phyloP scores from a whole-genome alignment of 2,797 vertebrate genomes.

The Oceanodroma leucorhoa region DNA sequence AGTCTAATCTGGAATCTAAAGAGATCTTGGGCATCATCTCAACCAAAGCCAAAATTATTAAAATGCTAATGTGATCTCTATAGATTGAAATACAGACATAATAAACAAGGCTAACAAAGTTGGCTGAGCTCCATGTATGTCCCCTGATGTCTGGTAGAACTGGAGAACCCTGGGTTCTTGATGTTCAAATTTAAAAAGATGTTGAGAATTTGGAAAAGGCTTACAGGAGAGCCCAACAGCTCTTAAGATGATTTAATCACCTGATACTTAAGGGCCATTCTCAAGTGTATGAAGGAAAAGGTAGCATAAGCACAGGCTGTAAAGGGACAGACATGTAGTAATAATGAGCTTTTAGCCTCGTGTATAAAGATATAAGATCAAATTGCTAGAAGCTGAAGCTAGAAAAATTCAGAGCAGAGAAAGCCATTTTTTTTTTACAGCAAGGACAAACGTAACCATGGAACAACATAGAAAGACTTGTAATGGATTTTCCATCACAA shows the following conservation, averaged over 20 bases:
- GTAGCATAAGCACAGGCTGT: not conserved
- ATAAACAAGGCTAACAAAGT: not conserved
- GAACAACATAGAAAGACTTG: not conserved
- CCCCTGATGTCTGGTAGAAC: not conserved
- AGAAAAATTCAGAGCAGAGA: not conserved
- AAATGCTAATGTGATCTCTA: not conserved
- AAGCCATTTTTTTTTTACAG: not conserved
- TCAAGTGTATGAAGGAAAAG: not conserved
- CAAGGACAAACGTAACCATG: not conserved
- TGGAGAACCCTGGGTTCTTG: not conserved
- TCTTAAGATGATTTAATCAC: not conserved
- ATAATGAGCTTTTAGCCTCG: not conserved
- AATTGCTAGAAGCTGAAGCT: not conserved
- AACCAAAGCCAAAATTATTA: not conserved
- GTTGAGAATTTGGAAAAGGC: not conserved
- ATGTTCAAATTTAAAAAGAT: not conserved
- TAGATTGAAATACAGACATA: not conserved
- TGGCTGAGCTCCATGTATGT: not conserved
- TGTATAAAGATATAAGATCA: not conserved
- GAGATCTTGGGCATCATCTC: not conserved
- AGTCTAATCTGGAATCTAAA: not conserved
- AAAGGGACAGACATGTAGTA: not conserved
- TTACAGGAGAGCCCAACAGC: not conserved
- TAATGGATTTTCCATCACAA: not conserved
- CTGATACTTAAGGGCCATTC: not conserved